Conservation (phyloP, 2,113 vertebrate genomes). For the Sander lucioperca region DNA sequence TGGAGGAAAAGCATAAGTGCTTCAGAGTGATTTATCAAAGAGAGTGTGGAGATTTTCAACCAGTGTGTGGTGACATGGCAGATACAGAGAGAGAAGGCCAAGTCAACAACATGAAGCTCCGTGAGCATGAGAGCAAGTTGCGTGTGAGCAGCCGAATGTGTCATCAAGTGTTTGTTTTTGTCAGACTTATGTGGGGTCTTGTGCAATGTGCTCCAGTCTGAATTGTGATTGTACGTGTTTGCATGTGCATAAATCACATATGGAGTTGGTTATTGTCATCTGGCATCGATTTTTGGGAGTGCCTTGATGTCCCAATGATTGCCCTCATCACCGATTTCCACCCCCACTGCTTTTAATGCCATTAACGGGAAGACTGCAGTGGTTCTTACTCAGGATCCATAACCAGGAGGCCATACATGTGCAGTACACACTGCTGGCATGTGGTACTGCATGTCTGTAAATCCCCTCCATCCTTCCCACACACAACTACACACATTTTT, state of each 20-base stretch:
- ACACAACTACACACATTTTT: neutral
- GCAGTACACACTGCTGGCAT: neutral
- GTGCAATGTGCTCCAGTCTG: conserved; percentile 31
- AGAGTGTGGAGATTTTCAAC: neutral
- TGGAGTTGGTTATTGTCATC: conserved; percentile 74
- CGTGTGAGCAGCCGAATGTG: conserved; percentile 42
- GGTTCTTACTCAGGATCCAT: conserved; percentile 4
- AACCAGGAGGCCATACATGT: neutral
- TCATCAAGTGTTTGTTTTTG: conserved; percentile 43
- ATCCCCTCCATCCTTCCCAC: neutral
- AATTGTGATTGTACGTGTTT: conserved; percentile 41
- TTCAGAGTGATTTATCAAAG: conserved; percentile 28
- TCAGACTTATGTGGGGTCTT: conserved; percentile 42
- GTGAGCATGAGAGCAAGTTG: conserved; percentile 21
- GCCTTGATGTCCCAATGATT: conserved; percentile 69
- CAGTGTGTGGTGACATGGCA: conserved; percentile 22
- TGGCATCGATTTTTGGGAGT: conserved; percentile 65
- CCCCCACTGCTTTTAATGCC: conserved; percentile 13
- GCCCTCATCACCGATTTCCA: conserved; percentile 42
- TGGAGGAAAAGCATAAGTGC: conserved; percentile 23
- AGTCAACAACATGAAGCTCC: conserved; percentile 13
- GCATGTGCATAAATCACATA: conserved; percentile 58
- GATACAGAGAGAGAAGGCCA: conserved; percentile 9
- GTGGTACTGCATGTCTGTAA: neutral
- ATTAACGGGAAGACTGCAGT: conserved; percentile 34